Conservation (phyloP, 1,140 invertebrate genomes). For the Helicoverpa zea region DNA sequence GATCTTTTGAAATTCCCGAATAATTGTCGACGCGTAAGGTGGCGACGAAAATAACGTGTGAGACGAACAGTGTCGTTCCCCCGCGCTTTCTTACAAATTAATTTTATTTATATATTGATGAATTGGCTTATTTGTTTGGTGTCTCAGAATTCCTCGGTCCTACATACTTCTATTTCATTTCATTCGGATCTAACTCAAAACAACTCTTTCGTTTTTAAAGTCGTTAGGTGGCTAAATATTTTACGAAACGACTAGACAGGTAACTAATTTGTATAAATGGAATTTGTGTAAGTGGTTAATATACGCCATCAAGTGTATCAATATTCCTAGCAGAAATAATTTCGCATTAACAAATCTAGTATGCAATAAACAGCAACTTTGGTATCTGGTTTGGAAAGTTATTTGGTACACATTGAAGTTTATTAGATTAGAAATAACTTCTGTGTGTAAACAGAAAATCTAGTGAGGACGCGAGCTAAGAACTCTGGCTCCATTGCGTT, state of each 20-base stretch:
- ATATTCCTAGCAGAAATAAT: neutral
- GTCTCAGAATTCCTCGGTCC: conserved; percentile 53
- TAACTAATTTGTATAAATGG: conserved; percentile 24
- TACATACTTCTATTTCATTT: conserved; percentile 40
- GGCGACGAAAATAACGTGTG: conserved; percentile 80
- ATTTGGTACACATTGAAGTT: conserved; percentile 8
- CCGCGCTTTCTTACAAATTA: conserved; percentile 72
- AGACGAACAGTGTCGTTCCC: conserved; percentile 72
- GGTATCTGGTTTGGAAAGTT: conserved; percentile 13
- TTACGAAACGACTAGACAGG: conserved; percentile 15
- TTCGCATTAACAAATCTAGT: conserved; percentile 16
- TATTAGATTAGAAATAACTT: conserved; percentile 34
- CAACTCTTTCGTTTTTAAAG: conserved; percentile 4
- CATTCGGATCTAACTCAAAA: conserved; percentile 41
- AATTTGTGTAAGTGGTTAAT: conserved; percentile 12
- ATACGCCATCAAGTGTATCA: conserved; percentile 16
- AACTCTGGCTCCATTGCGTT: conserved; percentile 13
- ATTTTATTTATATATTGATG: conserved; percentile 85
- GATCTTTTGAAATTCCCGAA: conserved; percentile 85
- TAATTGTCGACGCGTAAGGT: conserved; percentile 83
- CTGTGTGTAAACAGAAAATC: conserved; percentile 16
- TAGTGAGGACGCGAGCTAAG: neutral
- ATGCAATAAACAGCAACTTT: conserved; percentile 7
- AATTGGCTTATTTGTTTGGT: conserved; percentile 71
- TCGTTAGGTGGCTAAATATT: conserved; percentile 5